Conservation (phyloP, 2,888 invertebrate genomes). For the Psococerastis gibbosa region DNA sequence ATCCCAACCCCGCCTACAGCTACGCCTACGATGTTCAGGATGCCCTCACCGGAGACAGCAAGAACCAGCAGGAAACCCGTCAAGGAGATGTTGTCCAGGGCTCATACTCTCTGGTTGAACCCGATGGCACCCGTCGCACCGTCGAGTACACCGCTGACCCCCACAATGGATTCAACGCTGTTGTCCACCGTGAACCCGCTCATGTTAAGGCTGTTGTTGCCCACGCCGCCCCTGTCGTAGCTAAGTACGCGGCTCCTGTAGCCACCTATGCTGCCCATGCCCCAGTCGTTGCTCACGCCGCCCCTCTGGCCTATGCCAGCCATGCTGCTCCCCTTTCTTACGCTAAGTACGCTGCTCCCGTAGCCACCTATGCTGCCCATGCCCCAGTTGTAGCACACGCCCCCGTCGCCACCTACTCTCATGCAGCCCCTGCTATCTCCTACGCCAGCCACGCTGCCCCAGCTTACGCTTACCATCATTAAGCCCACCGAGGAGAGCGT, state of each 20-base stretch:
- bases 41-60: constrained; percentile 33
- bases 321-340: constrained; percentile 17
- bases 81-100: constrained; percentile 34
- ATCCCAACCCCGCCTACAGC: constrained; percentile 11
- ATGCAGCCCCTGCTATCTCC: constrained; percentile 18
- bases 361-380: constrained; percentile 18
- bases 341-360: constrained; percentile 21
- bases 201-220: constrained; percentile 1
- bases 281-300: constrained; percentile 13
- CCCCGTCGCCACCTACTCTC: constrained; percentile 16
- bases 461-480: constrained; percentile 9
- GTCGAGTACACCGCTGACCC: constrained; percentile 37
- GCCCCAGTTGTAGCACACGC: no score
- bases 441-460: constrained; percentile 9
- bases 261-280: constrained; percentile 13
- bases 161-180: constrained; percentile 36
- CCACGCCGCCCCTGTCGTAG: constrained; percentile 2
- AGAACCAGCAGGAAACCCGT: constrained; percentile 33
- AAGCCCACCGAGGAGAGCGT: constrained; percentile 3
- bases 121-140: constrained; percentile 33
- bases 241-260: constrained; percentile 6
- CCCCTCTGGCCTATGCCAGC: constrained; percentile 21
- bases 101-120: constrained; percentile 32
- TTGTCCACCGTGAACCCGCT: constrained; percentile 29
- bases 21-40: constrained; percentile 28